Evolutionary conservation across 2,113 vertebrate genomes (phyloP).

Genomic region (Sylvia atricapilla): DNA sequence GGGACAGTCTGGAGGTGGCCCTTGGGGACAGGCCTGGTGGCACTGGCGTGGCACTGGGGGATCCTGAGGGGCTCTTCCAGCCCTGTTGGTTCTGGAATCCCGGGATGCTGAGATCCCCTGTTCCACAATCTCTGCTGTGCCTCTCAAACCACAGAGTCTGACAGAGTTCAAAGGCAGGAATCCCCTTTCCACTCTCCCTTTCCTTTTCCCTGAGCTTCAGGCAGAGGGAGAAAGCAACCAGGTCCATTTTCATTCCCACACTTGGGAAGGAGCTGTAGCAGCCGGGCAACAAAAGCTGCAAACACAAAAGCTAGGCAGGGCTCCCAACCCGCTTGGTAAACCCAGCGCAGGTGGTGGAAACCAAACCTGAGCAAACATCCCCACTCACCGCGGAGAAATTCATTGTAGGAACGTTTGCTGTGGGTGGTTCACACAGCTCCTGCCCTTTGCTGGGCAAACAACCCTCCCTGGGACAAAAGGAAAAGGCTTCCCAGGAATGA

Average conservation of each 20-base stretch:
- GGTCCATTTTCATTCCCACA: slow-evolving; percentile 27
- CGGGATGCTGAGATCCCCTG: background rate
- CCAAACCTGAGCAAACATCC: slow-evolving; percentile 67
- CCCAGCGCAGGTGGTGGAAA: slow-evolving; percentile 67
- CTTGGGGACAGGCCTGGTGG: background rate
- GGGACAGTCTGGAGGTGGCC: background rate
- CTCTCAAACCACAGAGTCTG: background rate
- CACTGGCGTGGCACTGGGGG: background rate
- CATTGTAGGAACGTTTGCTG: slow-evolving; percentile 70
- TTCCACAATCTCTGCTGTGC: background rate
- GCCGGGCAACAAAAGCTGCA: slow-evolving; percentile 38
- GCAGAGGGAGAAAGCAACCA: slow-evolving; percentile 3
- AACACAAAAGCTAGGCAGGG: slow-evolving; percentile 24
- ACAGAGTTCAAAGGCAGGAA: background rate
- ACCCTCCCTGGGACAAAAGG: slow-evolving; percentile 30
- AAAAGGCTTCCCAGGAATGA: background rate
- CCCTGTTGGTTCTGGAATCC: fast-evolving
- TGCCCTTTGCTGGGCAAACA: slow-evolving; percentile 63
- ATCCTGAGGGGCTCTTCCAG: fast-evolving
- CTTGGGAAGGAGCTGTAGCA: background rate
- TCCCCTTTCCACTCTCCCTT: background rate
- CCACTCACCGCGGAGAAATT: slow-evolving; percentile 1
- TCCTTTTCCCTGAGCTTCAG: background rate
- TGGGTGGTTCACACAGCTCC: slow-evolving; percentile 58
- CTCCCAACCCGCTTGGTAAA: slow-evolving; percentile 71